Evolutionary conservation across 2,888 invertebrate genomes (phyloP), one percentile per base, ranked within the genome.

Genomic region (Lithosia quadra): DNA sequence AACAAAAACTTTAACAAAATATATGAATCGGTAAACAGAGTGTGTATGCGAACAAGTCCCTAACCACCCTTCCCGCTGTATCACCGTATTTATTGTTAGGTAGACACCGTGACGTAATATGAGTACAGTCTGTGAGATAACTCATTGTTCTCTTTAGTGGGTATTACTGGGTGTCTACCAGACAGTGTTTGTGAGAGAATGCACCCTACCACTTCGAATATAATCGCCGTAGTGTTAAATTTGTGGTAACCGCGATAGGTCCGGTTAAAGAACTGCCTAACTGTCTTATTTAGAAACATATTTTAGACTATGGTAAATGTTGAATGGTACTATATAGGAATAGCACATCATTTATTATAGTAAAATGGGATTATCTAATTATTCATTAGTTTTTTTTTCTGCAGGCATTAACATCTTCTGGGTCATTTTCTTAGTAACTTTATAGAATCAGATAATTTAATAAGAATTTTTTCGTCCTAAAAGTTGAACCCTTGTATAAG

Each of bases 131-230:
- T 72, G 81, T 72, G 77, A 81, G 79, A 81, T 81, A 79, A 72
- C 82, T 76, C 81, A 81, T 81, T 79, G 79, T 79, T 79, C 79
- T 69, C 79, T 85, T 86, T 84, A 87, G 86, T 88, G 85, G 84
- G 88, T 89, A 90, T 90, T 87, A 90, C 84, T 83, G 57, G 28
- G 57, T 86, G 87, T 82, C 84, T 84, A 86, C 84, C 86, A 87
- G 82, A 76, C 78, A 75, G 73, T 73, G 75, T 76, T 69, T 71
- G 61, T 69, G 74, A 63, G 71, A 70, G 79, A 79, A 72, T 78
- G 78, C 85, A 75, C 87, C 87, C 84, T 77, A 68, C 83, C 85
- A 87, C 89, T 90, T 84, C 83, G 89, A 86, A 87, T 86, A 84
- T 73, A 86, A 85, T 80, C 71, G 65, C 68, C 65, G 63, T 43